These are phyloP conservation scores for Coelopa frigida DNA, from an alignment of 1,140 invertebrate genomes.

Conservation along the genomic window DNA sequence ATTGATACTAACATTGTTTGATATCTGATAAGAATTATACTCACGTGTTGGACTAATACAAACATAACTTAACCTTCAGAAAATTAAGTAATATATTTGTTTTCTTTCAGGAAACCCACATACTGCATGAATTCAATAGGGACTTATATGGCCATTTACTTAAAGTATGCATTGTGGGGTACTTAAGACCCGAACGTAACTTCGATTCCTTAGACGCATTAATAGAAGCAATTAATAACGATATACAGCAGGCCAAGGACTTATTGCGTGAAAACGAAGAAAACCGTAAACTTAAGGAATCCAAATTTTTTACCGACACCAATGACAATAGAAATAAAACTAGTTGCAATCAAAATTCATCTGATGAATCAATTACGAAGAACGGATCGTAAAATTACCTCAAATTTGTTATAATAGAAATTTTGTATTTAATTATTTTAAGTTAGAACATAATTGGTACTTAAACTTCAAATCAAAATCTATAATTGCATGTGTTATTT, in stretches of 20 bases:
- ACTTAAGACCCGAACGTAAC: conserved; percentile 73
- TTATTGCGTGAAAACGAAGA: conserved; percentile 22
- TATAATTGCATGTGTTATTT: no score
- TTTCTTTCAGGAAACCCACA: conserved; percentile 74
- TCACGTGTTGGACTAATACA: not conserved
- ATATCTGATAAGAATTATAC: no score
- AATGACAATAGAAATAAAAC: conserved; percentile 1
- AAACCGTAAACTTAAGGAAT: conserved; percentile 19
- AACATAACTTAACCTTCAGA: not conserved
- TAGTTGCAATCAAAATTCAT: no score
- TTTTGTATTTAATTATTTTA: no score
- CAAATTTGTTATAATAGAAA: no score
- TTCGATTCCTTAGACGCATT: conserved; percentile 74
- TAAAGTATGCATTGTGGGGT: conserved; percentile 73
- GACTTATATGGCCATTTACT: conserved; percentile 84
- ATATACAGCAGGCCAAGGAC: conserved; percentile 60
- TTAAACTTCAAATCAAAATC: no score
- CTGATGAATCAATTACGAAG: no score
- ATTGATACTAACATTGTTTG: not conserved
- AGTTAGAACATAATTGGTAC: no score
- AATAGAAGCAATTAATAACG: conserved; percentile 65
- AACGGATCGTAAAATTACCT: no score
- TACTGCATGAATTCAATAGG: conserved; percentile 72
- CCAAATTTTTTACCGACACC: conserved; percentile 19
- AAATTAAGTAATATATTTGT: not conserved